Base-by-base conservation (phyloP, 2,797 vertebrate species). In the Tympanoctomys barrerae region DNA sequence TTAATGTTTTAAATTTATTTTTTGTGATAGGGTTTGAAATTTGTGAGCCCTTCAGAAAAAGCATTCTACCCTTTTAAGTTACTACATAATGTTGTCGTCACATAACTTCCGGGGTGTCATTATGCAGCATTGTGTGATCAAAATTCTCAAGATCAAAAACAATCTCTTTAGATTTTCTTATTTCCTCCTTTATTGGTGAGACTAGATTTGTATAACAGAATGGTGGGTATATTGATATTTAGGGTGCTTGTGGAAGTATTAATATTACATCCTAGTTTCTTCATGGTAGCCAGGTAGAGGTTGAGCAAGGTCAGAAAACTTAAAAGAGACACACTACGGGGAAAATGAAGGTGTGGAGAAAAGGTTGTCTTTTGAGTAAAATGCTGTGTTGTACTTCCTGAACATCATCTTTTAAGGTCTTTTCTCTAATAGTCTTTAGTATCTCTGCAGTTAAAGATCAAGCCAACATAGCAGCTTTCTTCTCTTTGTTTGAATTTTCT, bases 361-460 rank as follows among this genome's bases (percentile, higher is more conserved):
- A 42, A 91, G 28, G 28, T 52, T 42, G 46, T 77, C 59, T 77
- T 89, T 61, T 82, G 31, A 90, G 61, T 83, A 66, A 49, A 94
- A 62, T 64, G 73, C 73, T 90, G 79, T n/a, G 42, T 42, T 39
- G 54, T 22, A 66, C 87, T 93, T 33, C 16, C n/a, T 46, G 26
- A 87, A 75, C 36, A n/a, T 84, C 26, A 84, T 94, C 39, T 91
- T 24, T 3, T 68, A 83, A 86, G 82, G 68, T 78, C 5, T 95
- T 95, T 87, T 42, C 71, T 94, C 19, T 81, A 36, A 42, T 71
- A 39, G 13, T 83, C 66, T 91, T 92, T 31, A 80, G 3, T 93
- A 57, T 79, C 79, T 61, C 19, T 92, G 11, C 39, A 52, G 62
- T 13, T 54, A 39, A 66, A 84, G 22, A 68, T 22, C 33, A 93